phyloP scores from a whole-genome alignment of 2,113 vertebrate genomes.

The Ptilorrhoa leucosticta region DNA sequence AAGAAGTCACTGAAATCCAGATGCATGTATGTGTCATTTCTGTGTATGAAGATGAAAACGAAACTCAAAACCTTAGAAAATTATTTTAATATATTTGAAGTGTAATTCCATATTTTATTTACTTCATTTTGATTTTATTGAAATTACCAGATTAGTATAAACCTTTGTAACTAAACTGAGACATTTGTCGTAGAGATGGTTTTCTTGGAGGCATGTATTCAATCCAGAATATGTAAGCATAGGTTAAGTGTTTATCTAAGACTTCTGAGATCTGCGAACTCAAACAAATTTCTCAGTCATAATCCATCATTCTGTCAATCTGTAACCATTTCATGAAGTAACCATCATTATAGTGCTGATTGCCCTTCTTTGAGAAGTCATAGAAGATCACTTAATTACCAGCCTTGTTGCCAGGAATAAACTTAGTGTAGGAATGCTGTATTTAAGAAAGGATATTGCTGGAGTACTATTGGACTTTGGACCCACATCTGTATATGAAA shows the following conservation, averaged over 20 bases:
- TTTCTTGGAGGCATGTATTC: neutral
- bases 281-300: neutral
- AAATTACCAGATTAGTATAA: neutral
- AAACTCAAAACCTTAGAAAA: neutral
- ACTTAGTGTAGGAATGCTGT: neutral
- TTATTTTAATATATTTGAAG: neutral
- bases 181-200: neutral
- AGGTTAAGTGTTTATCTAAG: neutral
- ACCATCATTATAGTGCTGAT: neutral
- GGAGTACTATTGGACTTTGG: neutral
- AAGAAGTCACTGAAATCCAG: conserved; percentile 78
- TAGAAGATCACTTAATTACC: neutral
- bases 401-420: neutral
- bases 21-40: conserved; percentile 75
- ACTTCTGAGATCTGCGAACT: neutral
- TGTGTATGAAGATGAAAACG: neutral
- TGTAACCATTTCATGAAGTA: neutral
- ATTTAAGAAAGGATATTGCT: neutral
- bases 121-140: neutral
- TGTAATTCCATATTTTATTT: neutral
- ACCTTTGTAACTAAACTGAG: neutral
- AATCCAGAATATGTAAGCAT: neutral
- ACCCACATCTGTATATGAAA: neutral
- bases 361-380: neutral
- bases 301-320: neutral